A percentile compares a stretch with the other conserved stretches of the same genome.
Evolutionary conservation across 2,797 vertebrate genomes (phyloP).

Genomic region (Tragelaphus oryx): DNA sequence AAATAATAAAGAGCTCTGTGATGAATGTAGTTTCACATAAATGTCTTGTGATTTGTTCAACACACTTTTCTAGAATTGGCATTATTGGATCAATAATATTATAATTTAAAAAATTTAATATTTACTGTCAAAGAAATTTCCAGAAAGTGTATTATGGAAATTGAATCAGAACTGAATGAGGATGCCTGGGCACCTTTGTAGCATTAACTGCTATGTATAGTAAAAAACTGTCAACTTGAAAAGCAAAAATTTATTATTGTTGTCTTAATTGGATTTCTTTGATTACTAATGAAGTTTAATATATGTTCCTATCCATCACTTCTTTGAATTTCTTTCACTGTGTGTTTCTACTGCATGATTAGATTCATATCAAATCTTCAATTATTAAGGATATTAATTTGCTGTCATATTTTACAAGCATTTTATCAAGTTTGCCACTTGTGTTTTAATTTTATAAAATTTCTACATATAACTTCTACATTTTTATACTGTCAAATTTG

Average conservation of each 20-base stretch:
- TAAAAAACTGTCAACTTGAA: background rate
- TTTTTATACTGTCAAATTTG: background rate
- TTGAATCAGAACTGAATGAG: background rate
- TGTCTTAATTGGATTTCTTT: slow-evolving; percentile 30
- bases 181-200: background rate
- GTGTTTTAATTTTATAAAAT: slow-evolving; percentile 14
- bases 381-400: slow-evolving; percentile 3
- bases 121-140: background rate
- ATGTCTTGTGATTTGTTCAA: background rate
- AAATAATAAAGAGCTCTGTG: background rate
- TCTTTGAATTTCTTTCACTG: background rate
- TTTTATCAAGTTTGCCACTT: slow-evolving; percentile 7
- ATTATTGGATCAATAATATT: background rate
- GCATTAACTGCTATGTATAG: background rate
- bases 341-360: background rate
- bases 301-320: background rate
- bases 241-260: background rate
- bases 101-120: background rate
- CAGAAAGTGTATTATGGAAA: background rate
- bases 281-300: background rate
- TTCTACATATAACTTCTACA: background rate
- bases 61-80: background rate
- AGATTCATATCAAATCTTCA: background rate
- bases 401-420: background rate
- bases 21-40: background rate